phyloP scores from a whole-genome alignment of 53 echinoderm and acorn worm species.

The Actinopyga echinites region DNA sequence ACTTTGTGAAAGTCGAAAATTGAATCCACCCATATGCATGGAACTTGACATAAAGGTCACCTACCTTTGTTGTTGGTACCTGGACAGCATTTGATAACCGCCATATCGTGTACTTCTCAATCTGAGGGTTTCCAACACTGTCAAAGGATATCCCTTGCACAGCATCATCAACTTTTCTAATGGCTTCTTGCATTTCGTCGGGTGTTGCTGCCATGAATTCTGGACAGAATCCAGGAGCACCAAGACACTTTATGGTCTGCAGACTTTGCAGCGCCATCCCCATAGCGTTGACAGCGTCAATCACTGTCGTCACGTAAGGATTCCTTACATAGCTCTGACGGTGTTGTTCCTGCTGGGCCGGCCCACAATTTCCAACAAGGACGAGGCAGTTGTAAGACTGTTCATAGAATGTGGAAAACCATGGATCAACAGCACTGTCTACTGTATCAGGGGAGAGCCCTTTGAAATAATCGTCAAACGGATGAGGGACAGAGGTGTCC shows the following conservation, averaged over 20 bases:
- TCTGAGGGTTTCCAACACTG: neutral
- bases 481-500: neutral
- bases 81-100: neutral
- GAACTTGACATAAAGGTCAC: no score
- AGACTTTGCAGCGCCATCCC: neutral
- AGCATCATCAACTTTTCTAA: constrained; percentile 11
- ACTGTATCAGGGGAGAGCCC: constrained; percentile 46
- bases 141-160: constrained; percentile 10
- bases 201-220: constrained; percentile 38
- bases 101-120: constrained; percentile 26
- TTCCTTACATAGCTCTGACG: constrained; percentile 38
- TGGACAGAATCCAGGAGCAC: constrained; percentile 17
- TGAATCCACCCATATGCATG: no score
- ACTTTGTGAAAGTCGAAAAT: no score
- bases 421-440: constrained; percentile 55
- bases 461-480: constrained; percentile 69
- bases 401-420: constrained; percentile 75
- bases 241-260: constrained; percentile 27
- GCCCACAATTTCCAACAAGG: constrained; percentile 7
- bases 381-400: constrained; percentile 50
- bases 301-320: constrained; percentile 48
- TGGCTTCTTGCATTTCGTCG: constrained; percentile 28
- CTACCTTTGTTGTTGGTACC: neutral
- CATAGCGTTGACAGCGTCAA: constrained; percentile 49
- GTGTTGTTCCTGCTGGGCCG: constrained; percentile 36